Evolutionary conservation across 2,888 invertebrate genomes (phyloP), one percentile per base, ranked within the genome.

Genomic region (Oligia strigilis): DNA sequence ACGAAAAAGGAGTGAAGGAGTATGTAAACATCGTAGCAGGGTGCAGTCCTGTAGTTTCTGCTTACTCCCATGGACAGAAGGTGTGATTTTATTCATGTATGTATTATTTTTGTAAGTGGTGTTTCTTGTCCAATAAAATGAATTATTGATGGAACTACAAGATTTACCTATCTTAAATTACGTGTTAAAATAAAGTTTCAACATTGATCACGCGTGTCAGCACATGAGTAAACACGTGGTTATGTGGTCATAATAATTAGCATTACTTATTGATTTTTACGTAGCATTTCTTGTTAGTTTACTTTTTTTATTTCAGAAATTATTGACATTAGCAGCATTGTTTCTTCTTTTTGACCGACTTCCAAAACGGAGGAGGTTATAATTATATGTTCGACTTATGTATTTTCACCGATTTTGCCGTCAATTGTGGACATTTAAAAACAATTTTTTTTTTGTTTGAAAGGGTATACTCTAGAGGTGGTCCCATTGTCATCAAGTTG

Each of bases 141-240:
- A 58, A 49, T 49, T 14, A 49, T 49, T 49, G 4, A 14, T 14
- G 49, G 49, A 49, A 14, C 49, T 14, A n/a, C 4, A 58, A 11
- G 11, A 11, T 11, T n/a, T 23, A 49, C 17, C 17, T 72, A 4
- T 36, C 29, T 17, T 65, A 36, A 79, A 60, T 1, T 64, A 78
- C 62, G 40, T 70, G 55, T 71, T 46, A 13, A 55, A 80, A 64
- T 64, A 6, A 46, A 55, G 14, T 58, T 72, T 29, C 46, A 66
- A 80, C 29, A 72, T 40, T 23, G 17, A 58, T 58, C 81, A 81
- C 58, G 40, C 40, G 65, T 43, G 23, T 19, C n/a, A 9, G 29
- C n/a, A 46, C 69, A 58, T 49, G 46, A 49, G 29, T 40, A 13
- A 40, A 58, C 72, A 72, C 40, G 64, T 65, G 71, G 64, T 55